Base-by-base conservation (phyloP, 2,888 invertebrate species). In the Caenorhabditis parvicauda region DNA sequence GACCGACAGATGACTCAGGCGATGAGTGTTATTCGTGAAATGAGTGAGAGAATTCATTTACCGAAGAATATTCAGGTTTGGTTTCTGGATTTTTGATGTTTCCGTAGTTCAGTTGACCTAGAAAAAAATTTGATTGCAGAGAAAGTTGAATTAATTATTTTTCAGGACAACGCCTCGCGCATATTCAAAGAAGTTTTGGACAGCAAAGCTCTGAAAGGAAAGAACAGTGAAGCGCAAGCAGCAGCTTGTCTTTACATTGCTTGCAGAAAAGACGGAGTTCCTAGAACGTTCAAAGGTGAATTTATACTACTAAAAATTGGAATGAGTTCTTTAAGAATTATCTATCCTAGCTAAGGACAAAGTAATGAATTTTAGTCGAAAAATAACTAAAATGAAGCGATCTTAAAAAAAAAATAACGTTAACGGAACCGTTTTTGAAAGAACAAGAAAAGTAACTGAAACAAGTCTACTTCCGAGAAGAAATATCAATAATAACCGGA, bases 161-260 rank as follows among this genome's bases (percentile, higher is more conserved):
- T 55, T 14, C 53, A 84, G 83, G 98, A 98, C 82, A 87, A 94
- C 81, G 95, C 95, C 1, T 93, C 94, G 81, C 90, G 90, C 82
- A 86, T 96, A 53, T 98, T 98, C 82, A 98, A 98, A 84, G 94
- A 98, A 72, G 81, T 82, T 12, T 63, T 81, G 45, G 80, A 81
- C 45, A 71, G 70, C 25, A 78, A 79, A 49, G 75, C 74, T 6
- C 65, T 82, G 7, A 68, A 72, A 25, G 82, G 70, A 51, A 70
- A 70, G 41, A 70, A 70, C 48, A 60, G 63, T 38, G 70, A 70
- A 37, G 70, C 70, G 1, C 96, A 98, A 75, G 94, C 95, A 0
- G 95, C 98, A 0, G 96, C 98, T 0, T 98, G 96, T 83, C 86
- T 99, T 27, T 99, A 98, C 82, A 98, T 99, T 65, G 96, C 98